Conservation (phyloP, 2,113 vertebrate genomes). For the Nothobranchius furzeri region DNA sequence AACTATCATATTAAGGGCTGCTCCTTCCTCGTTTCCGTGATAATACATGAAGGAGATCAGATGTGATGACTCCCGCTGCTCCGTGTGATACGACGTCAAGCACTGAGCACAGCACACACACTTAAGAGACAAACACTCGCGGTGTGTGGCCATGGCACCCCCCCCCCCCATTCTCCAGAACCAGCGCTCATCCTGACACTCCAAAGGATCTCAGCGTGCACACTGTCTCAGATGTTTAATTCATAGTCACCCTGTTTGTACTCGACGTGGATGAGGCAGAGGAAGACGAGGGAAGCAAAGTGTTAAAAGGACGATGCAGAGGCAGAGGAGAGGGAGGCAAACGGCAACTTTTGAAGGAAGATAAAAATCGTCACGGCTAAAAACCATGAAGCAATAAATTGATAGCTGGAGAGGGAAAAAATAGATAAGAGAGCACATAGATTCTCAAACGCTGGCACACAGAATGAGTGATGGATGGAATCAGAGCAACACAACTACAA, state of each 20-base stretch:
- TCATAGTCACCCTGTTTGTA: slow-evolving; percentile 48
- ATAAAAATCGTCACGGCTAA: slow-evolving; percentile 34
- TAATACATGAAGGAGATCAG: slow-evolving; percentile 44
- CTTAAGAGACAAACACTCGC: slow-evolving; percentile 31
- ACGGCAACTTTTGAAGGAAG: background rate
- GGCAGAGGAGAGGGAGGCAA: slow-evolving; percentile 24
- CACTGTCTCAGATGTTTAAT: slow-evolving; percentile 68
- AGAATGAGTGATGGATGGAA: slow-evolving; percentile 54
- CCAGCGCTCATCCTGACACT: slow-evolving; percentile 55
- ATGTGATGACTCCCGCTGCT: slow-evolving; percentile 44
- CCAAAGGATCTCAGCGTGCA: slow-evolving; percentile 49
- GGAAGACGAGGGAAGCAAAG: slow-evolving; percentile 31
- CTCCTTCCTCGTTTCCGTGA: slow-evolving; percentile 8
- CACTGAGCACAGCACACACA: slow-evolving; percentile 11
- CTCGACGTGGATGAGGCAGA: slow-evolving; percentile 36
- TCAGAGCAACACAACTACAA: slow-evolving; percentile 37
- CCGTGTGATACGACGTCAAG: slow-evolving; percentile 26
- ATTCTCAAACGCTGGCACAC: slow-evolving; percentile 22
- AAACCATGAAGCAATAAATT: slow-evolving; percentile 30
- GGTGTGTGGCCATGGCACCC: slow-evolving; percentile 44
- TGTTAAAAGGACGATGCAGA: slow-evolving; percentile 18
- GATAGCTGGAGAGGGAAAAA: slow-evolving; percentile 7
- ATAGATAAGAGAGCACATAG: slow-evolving; percentile 18
- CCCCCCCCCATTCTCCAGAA: slow-evolving; percentile 17
- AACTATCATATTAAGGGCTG: background rate